phyloP scores from a whole-genome alignment of 2,113 vertebrate species.

The Copsychus sechellarum region DNA sequence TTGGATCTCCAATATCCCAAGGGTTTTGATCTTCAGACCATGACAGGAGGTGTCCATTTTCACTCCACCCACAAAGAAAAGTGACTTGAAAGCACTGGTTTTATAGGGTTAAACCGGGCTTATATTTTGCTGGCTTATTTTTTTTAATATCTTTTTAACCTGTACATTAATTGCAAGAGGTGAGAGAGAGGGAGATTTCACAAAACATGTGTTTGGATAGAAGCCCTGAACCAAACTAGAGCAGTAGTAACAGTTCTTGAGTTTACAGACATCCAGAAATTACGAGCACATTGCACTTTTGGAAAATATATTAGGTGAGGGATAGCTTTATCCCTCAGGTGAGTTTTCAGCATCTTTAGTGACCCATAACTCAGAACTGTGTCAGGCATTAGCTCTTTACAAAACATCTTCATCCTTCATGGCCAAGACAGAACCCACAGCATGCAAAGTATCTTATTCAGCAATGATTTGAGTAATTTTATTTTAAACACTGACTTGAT shows the following conservation, averaged over 20 bases:
- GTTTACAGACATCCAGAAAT: constrained; percentile 71
- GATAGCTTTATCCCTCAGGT: constrained; percentile 70
- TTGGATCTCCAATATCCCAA: neutral
- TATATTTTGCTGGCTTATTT: neutral
- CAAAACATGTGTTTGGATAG: neutral
- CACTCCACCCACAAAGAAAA: neutral
- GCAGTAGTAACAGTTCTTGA: constrained; percentile 49
- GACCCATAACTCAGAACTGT: constrained; percentile 68
- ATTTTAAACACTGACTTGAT: constrained; percentile 63
- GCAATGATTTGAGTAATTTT: constrained; percentile 58
- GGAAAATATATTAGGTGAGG: constrained; percentile 70
- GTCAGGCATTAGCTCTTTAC: constrained; percentile 17
- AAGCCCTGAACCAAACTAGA: constrained; percentile 37
- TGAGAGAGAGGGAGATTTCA: neutral
- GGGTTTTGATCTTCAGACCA: neutral
- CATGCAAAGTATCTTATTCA: constrained; percentile 27
- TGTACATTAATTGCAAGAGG: neutral
- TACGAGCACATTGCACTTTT: constrained; percentile 66
- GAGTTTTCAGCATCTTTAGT: constrained; percentile 55
- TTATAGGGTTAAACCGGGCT: neutral
- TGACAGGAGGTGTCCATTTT: neutral
- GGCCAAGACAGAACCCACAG: neutral
- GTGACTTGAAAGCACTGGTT: neutral
- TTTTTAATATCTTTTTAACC: constrained; percentile 5
- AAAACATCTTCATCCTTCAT: constrained; percentile 65